Evolutionary conservation across 2,113 vertebrate genomes (phyloP), one percentile per base, ranked within the genome.

Genomic region (Nematolebias whitei): DNA sequence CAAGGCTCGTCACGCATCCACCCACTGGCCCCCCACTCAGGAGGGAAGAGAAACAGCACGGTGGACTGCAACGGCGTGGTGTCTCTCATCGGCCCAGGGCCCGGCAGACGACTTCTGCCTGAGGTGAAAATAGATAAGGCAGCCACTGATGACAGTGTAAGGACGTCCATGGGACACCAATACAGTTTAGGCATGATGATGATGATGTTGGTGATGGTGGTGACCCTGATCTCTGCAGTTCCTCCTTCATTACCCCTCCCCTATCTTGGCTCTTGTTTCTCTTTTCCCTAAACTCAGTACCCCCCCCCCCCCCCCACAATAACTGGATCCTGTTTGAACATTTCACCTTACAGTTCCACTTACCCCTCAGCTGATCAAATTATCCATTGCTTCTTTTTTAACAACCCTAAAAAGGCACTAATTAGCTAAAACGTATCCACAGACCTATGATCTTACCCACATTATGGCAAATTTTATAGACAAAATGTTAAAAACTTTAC

Each of bases 41-140:
- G 90, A 64, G 80, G 95, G n/a, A 99, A 98, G 90, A 91, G 96
- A 88, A 98, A 96, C 94, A 99, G 98, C 95, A 95, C 97, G 0
- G 98, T 99, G 84, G 98, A 99, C 68, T 99, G 98, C 90, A 99
- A 99, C 24, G 98, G 98, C 62, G 96, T 99, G 75, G 98, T 99
- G 88, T 99, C 98, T 22, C 94, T 99, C 90, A 97, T 96, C 79
- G 96, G 95, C 0, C 94, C 96, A 0, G 95, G 95, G 87, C 95
- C 94, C 2, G 93, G 94, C 10, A 96, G 97, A 70, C 94, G 96
- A 59, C 95, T 99, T 85, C 94, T 99, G 95, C 96, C 96, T 89
- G 98, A 99, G 97, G 98, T 99, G 95, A 96, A 92, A 94, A 95
- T 92, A 92, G 94, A 94, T 95, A 92, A 92, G 94, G 96, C 96